These are phyloP conservation scores for Calliphora vicina DNA, from an alignment of 1,140 invertebrate species.

Conservation along the genomic window DNA sequence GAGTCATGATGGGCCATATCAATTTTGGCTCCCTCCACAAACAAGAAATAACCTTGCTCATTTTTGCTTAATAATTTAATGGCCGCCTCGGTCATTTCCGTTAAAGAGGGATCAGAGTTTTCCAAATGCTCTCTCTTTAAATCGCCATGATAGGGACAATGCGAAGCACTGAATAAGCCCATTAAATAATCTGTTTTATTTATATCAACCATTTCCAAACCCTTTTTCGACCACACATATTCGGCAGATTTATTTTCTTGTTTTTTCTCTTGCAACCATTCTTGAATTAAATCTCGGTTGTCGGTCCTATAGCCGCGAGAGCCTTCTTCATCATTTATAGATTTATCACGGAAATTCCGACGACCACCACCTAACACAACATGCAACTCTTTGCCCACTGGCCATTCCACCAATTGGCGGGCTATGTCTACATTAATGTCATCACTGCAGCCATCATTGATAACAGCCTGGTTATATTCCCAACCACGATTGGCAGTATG, in stretches of 20 bases:
- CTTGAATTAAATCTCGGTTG: constrained; percentile 72
- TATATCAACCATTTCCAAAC: constrained; percentile 69
- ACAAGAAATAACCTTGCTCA: constrained; percentile 85
- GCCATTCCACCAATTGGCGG: constrained; percentile 74
- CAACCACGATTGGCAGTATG: constrained; percentile 77
- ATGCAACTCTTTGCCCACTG: constrained; percentile 70
- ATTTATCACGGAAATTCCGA: constrained; percentile 70
- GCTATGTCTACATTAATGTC: constrained; percentile 73
- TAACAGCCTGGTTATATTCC: constrained; percentile 75
- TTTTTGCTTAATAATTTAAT: constrained; percentile 80
- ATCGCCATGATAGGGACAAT: constrained; percentile 65
- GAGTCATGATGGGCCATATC: constrained; percentile 85
- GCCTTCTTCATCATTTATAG: constrained; percentile 71
- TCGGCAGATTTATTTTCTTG: constrained; percentile 65
- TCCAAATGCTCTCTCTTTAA: constrained; percentile 62
- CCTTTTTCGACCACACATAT: constrained; percentile 72
- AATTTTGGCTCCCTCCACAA: constrained; percentile 87
- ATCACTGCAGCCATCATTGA: constrained; percentile 46
- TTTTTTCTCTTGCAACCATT: constrained; percentile 71
- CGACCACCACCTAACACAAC: constrained; percentile 79
- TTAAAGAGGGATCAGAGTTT: constrained; percentile 72
- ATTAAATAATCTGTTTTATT: constrained; percentile 75
- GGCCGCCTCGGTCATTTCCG: constrained; percentile 85
- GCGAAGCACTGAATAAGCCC: constrained; percentile 67
- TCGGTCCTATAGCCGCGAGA: constrained; percentile 67